Percentiles rank a stretch among this genome's conserved stretches.
These are phyloP conservation scores for Drosophila malerkotliana DNA, from an alignment of 1,140 invertebrate genomes.

Conservation along the genomic window DNA sequence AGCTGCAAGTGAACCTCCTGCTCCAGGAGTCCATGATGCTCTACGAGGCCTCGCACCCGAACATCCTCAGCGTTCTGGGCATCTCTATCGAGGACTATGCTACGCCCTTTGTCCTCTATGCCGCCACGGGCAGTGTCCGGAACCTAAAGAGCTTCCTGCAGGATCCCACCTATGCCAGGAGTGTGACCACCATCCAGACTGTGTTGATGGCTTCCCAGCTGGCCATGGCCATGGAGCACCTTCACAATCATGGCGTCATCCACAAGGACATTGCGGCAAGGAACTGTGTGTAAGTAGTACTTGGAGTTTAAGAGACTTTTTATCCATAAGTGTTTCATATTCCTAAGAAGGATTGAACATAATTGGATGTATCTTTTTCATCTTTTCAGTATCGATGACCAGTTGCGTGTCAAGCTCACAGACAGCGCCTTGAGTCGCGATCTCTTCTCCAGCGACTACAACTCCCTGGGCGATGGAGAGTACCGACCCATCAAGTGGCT, in stretches of 20 bases:
- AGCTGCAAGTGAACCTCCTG: conserved; percentile 91
- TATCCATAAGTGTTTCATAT: no score
- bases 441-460: conserved; percentile 96
- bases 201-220: conserved; percentile 97
- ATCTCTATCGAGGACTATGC: conserved; percentile 94
- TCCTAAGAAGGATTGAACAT: neutral
- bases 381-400: conserved; percentile 88
- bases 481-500: conserved; percentile 98
- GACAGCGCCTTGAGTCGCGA: conserved; percentile 96
- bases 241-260: conserved; percentile 95
- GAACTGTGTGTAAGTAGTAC: conserved; percentile 90
- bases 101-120: conserved; percentile 94
- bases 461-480: conserved; percentile 97
- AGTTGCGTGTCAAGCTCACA: conserved; percentile 94
- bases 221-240: conserved; percentile 91
- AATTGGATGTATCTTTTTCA: neutral
- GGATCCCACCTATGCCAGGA: conserved; percentile 85
- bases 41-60: conserved; percentile 93
- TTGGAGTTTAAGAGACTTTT: no score
- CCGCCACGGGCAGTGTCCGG: conserved; percentile 90
- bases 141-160: conserved; percentile 94
- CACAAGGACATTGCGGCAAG: conserved; percentile 96
- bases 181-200: conserved; percentile 95
- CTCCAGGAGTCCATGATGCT: conserved; percentile 95
- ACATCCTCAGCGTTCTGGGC: conserved; percentile 93